Percentiles rank a stretch among this genome's conserved stretches.
These are phyloP conservation scores for Netelia inedita DNA, from an alignment of 2,888 invertebrate genomes.

Conservation along the genomic window DNA sequence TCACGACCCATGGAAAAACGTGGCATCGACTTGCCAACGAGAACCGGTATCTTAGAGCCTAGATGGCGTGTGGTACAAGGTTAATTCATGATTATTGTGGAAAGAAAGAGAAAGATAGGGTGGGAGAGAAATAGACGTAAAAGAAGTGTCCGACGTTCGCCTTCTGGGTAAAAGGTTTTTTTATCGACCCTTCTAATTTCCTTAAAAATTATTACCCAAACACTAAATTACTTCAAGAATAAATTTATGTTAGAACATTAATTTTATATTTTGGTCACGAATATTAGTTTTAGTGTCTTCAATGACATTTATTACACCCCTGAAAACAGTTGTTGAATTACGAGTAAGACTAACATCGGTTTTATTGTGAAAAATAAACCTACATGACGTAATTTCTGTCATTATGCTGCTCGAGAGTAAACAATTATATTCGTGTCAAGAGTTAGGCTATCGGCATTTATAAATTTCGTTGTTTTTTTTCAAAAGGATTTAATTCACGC, in stretches of 20 bases:
- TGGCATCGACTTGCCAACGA: constrained; percentile 20
- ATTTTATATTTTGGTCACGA: no score
- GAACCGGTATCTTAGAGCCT: constrained; percentile 47
- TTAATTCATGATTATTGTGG: constrained; percentile 45
- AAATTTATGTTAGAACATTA: not conserved
- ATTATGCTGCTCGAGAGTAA: not conserved
- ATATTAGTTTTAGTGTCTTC: no score
- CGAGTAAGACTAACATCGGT: no score
- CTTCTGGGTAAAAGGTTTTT: constrained; percentile 36
- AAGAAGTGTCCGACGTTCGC: constrained; percentile 19
- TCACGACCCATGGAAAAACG: not conserved
- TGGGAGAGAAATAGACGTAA: not conserved
- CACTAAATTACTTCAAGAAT: not conserved
- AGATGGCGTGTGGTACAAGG: constrained; percentile 54
- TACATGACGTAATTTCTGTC: not conserved
- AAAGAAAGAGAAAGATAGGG: constrained; percentile 1
- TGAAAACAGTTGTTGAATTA: no score
- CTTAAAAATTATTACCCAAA: not conserved
- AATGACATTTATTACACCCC: no score
- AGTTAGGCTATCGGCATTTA: no score
- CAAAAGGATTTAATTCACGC: no score
- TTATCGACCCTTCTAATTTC: constrained; percentile 29
- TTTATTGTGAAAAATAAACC: not conserved
- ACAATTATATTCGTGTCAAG: no score
- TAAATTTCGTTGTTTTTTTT: no score